Base-by-base conservation (phyloP, 1,140 invertebrate genomes). In the Littorina saxatilis region DNA sequence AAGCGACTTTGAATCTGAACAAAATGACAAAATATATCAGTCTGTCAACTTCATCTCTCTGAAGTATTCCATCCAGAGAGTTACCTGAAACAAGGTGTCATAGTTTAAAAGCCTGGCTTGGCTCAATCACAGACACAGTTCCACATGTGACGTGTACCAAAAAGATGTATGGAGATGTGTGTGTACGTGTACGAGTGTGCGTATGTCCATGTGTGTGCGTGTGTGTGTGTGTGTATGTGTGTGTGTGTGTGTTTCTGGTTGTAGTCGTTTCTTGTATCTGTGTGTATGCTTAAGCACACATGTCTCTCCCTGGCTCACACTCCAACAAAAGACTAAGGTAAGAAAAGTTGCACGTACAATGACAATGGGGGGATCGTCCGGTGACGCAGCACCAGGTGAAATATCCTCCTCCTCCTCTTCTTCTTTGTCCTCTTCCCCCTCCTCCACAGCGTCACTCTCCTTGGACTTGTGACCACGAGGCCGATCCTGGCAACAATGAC, bases 381-480 rank as follows among this genome's bases (percentile, higher is more conserved):
- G 66, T 13, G 66, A 68, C 3, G 66, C 66, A 13, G 66, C 66
- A 1, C 5, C 11, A 5, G 66, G 35, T 2, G 66, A 68, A 0
- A 17, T 35, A 15, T 68, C 66, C 4, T 32, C 66, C 9, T 20
- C 35, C 7, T 68, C 66, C 5, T 11, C 47, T 11, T 20, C 47
- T 20, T 50, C 47, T 50, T 20, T 20, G 20, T 27, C 35, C n/a
- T 68, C 63, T 68, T 52, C n/a, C 0, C 73, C 50, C 32, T 52
- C 72, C 7, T 78, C 66, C 5, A n/a, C 74, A 7, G 11, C 50
- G 15, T 58, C 55, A 23, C 55, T 76, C 20, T 76, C 74, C 50
- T 58, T 76, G 74, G 29, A 58, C 55, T 76, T 76, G 29, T 76
- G 74, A 20, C 74, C 74, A 27, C 74, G 27, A 13, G 74, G 74